Evolutionary conservation across 1,140 invertebrate genomes (phyloP), one percentile per base, ranked within the genome.

Genomic region (Aphelinus atriplicis): DNA sequence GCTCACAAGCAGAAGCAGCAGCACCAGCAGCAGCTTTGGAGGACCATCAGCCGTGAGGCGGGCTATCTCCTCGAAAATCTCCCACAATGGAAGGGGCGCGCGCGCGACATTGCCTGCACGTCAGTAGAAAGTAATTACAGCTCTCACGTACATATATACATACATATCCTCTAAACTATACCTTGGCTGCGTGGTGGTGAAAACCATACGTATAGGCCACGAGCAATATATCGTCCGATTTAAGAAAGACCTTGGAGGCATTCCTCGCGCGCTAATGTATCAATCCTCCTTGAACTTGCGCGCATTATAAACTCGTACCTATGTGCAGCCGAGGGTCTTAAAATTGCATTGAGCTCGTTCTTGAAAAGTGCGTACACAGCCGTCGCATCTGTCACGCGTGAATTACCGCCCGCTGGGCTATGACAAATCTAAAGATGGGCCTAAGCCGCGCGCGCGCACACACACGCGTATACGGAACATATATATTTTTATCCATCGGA

Each of bases 401-500:
- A 70, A 70, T 64, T 75, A 75, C 63, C 9, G 53, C 53, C 73
- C 4, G 26, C 26, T 9, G 50, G 53, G 3, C n/a, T 66, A 58
- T 75, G 67, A 76, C 61, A 76, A 71, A 76, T 50, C n/a, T 50
- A 69, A 69, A 53, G 55, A 45, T 51, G 48, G 55, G 43, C 47
- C 65, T 48, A 76, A 70, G 53, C 65, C 55, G 5, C 43, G 5
- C 55, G 42, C 60, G 1, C n/a, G 5, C 48, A n/a, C 46, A 58
- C 71, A 26, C 26, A 26, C 26, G 26, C 26, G 26, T 26, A 26
- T 26, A 26, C 26, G 26, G 26, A 26, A 26, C 26, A 0, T 26
- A 26, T 26, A 60, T 70, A 69, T 75, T 75, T 71, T 75, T 75
- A 58, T 70, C 68, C 73, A 70, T 75, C 73, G 66, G 47, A 58